phyloP scores from a whole-genome alignment of 2,113 vertebrate genomes.

The Trichechus manatus region DNA sequence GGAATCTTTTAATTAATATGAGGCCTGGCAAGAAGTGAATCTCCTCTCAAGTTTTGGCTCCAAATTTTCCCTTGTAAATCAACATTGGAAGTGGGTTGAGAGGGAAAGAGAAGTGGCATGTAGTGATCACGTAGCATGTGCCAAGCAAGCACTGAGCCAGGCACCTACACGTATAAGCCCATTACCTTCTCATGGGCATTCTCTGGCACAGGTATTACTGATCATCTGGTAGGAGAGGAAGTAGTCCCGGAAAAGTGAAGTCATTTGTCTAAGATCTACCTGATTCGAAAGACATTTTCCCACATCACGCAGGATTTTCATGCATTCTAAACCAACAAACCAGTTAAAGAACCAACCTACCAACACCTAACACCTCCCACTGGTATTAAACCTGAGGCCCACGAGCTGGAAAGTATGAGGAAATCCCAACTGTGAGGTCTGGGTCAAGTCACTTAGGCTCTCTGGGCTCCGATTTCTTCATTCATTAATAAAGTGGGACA shows the following conservation, averaged over 20 bases:
- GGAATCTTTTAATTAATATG: conserved; percentile 21
- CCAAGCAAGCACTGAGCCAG: not conserved
- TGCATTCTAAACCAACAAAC: not conserved
- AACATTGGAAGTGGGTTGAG: not conserved
- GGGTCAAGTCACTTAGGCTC: not conserved
- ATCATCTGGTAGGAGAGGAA: not conserved
- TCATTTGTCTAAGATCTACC: not conserved
- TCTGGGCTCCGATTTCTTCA: not conserved
- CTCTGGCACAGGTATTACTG: not conserved
- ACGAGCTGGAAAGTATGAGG: not conserved
- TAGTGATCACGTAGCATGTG: not conserved
- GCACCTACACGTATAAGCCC: not conserved
- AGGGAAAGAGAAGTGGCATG: not conserved
- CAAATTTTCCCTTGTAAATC: not conserved
- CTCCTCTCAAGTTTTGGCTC: not conserved
- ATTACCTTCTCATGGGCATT: not conserved
- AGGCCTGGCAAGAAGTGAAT: not conserved
- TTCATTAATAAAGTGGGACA: not conserved
- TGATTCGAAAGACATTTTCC: conserved; percentile 4
- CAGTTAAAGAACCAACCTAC: not conserved
- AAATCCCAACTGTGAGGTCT: not conserved
- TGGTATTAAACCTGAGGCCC: not conserved
- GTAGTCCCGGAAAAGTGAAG: not conserved
- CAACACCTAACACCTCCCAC: not conserved
- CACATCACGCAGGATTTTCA: not conserved